Evolutionary conservation across 2,797 vertebrate species (phyloP).

Genomic region (Gila robusta): DNA sequence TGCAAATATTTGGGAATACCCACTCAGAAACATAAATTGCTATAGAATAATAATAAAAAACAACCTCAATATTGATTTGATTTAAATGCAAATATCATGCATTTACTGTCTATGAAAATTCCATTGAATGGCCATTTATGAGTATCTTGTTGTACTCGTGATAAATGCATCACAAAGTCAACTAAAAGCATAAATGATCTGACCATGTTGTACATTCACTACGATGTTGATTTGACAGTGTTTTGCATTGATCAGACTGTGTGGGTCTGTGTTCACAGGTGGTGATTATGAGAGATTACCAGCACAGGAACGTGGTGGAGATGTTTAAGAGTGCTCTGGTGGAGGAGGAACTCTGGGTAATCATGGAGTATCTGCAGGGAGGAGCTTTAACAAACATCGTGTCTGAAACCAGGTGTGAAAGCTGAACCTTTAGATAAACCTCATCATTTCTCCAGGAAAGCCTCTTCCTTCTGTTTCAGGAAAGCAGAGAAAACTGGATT

Average conservation of each 20-base stretch:
- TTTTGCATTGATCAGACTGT: too few species aligned
- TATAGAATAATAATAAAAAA: neutral
- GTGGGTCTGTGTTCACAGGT: constrained; percentile 79
- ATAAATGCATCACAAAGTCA: neutral
- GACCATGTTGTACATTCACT: too few species aligned
- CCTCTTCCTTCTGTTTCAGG: neutral
- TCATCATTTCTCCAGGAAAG: neutral
- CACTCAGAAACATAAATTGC: neutral
- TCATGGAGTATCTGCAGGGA: constrained; percentile 99
- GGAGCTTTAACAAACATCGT: constrained; percentile 98
- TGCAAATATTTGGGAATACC: neutral
- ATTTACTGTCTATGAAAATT: neutral
- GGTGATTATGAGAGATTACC: constrained; percentile 99
- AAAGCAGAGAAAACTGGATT: neutral
- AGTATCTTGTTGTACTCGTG: too few species aligned
- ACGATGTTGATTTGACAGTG: too few species aligned
- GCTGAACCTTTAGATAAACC: neutral
- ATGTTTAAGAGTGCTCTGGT: constrained; percentile 99
- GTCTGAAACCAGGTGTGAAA: constrained; percentile 92
- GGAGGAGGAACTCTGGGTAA: constrained; percentile 98
- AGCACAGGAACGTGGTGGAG: constrained; percentile 96
- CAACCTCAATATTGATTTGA: neutral
- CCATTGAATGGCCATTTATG: neutral
- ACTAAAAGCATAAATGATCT: too few species aligned
- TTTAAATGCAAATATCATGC: neutral